Conservation (phyloP, 1,140 invertebrate genomes). For the Scaptodrosophila lebanonensis region DNA sequence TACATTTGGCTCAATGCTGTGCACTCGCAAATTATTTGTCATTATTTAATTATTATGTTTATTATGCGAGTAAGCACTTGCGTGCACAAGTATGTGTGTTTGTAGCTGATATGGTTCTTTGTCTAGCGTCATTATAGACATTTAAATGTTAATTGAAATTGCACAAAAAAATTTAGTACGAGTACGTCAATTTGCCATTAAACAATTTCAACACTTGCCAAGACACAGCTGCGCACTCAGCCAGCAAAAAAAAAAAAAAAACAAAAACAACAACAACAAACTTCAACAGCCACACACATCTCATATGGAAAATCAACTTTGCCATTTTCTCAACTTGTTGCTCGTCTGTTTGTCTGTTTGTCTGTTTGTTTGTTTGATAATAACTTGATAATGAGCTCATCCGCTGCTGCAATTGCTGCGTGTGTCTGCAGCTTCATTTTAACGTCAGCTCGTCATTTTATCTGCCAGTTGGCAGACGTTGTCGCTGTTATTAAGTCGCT, state of each 20-base stretch:
- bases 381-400: constrained; percentile 64
- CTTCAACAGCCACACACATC: no score
- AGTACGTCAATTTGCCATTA: constrained; percentile 50
- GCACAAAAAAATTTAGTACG: constrained; percentile 21
- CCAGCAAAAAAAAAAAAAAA: neutral
- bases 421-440: neutral
- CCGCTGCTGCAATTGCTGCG: constrained; percentile 20
- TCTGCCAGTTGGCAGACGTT: constrained; percentile 28
- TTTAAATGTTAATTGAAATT: constrained; percentile 62
- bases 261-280: no score
- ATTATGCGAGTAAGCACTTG: no score
- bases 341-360: no score
- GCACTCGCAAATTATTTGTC: constrained; percentile 47
- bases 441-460: constrained; percentile 1
- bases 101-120: constrained; percentile 35
- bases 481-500: no score
- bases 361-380: constrained; percentile 38
- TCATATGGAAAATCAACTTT: constrained; percentile 29
- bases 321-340: constrained; percentile 31
- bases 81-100: no score
- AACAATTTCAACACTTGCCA: constrained; percentile 45
- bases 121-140: constrained; percentile 47
- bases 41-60: constrained; percentile 66
- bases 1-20: constrained; percentile 51
- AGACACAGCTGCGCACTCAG: constrained; percentile 5